A percentile compares a stretch with the other conserved stretches of the same genome.
Conservation (phyloP, 2,797 vertebrate genomes). For the Hylomyscus alleni region DNA sequence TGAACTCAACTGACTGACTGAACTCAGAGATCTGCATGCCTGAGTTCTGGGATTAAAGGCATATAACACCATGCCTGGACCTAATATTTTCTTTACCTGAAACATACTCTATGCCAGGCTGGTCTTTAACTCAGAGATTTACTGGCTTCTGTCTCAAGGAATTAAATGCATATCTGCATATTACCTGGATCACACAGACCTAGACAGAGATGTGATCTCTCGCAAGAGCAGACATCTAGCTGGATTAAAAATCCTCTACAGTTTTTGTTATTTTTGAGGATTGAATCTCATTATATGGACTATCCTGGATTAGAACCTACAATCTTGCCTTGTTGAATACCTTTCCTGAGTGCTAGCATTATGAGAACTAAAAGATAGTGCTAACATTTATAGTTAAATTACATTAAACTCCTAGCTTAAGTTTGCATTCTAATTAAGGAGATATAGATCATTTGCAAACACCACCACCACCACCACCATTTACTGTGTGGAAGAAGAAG, state of each 20-base stretch:
- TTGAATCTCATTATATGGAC: not conserved
- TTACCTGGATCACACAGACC: not conserved
- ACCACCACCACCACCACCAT: not conserved
- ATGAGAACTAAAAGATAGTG: not conserved
- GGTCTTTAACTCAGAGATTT: not conserved
- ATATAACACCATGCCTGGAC: not conserved
- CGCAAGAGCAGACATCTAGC: not conserved
- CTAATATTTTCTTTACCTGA: not conserved
- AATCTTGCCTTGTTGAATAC: not conserved
- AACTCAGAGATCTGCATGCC: not conserved
- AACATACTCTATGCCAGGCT: not conserved
- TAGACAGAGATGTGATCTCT: not conserved
- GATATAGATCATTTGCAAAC: not conserved
- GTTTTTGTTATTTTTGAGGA: not conserved
- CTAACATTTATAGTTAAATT: not conserved
- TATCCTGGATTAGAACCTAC: not conserved
- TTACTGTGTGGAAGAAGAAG: not conserved
- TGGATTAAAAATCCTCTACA: not conserved
- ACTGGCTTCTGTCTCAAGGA: not conserved
- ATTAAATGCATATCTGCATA: not conserved
- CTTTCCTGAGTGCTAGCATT: not conserved
- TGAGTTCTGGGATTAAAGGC: not conserved
- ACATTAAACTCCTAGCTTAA: not conserved
- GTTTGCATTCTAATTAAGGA: slow-evolving; percentile 24
- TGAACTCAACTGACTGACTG: not conserved